Evolutionary conservation across 2,113 vertebrate genomes (phyloP), one percentile per base, ranked within the genome.

Genomic region (Stigmatopora argus): DNA sequence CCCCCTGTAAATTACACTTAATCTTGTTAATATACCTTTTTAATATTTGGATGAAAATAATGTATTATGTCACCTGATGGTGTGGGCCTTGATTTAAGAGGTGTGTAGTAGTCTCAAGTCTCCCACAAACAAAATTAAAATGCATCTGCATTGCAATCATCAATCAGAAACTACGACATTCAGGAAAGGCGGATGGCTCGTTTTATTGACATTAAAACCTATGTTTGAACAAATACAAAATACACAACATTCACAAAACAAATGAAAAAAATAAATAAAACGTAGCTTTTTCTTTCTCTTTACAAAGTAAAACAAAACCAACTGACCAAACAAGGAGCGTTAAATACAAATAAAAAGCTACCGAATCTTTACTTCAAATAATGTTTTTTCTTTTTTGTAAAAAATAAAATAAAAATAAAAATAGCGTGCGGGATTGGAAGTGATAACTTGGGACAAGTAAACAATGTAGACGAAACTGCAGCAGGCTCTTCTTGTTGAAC

Each of bases 201-300:
- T 94, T 96, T 95, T 94, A 94, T 94, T 95, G 93, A 94, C 92
- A 94, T 90, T 93, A 92, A 93, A 89, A 92, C 94, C 93, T 92
- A 89, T 92, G 87, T 90, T 90, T 91, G 91, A 93, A 93, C 91
- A 93, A 94, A 92, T 89, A 94, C 92, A 92, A 89, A 88, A 90
- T 73, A 90, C 93, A 93, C 92, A 89, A 93, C 90, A 93, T 94
- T 89, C 94, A 94, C 91, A 93, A 92, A 94, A 93, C 76, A 85
- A 71, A 41, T 7, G 38, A 78, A 60, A 48, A 81, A 93, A 94
- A 91, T 92, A 92, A 92, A 93, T 92, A 90, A 91, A 93, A 91
- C 12, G 18, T 85, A 86, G 38, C 38, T 81, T 59, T 0, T 12
- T 73, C 78, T 67, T 75, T 72, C 81, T 70, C 87, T 91, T 92